Conservation (phyloP, 2,888 invertebrate species). For the Macrosoma leucophasiata region DNA sequence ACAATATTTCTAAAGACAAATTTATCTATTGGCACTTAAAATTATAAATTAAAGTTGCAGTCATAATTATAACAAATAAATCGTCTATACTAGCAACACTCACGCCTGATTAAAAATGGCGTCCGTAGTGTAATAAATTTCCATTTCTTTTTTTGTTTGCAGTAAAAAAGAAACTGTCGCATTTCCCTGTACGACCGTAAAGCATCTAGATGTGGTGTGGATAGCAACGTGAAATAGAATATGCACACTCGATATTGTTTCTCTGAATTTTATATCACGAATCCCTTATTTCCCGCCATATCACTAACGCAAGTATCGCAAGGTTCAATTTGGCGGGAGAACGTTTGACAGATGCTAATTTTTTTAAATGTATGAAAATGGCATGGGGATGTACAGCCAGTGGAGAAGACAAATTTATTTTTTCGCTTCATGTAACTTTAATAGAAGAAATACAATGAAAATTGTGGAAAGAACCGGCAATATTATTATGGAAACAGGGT, state of each 20-base stretch:
- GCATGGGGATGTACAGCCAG: constrained; percentile 4
- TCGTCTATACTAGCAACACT: constrained; percentile 24
- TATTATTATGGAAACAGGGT: no score
- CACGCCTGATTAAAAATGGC: constrained; percentile 39
- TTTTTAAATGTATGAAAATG: constrained; percentile 1
- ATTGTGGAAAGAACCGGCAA: no score
- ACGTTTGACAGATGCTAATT: constrained; percentile 18
- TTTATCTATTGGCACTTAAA: no score
- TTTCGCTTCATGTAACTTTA: no score
- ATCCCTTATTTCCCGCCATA: constrained; percentile 29
- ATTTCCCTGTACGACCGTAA: constrained; percentile 65
- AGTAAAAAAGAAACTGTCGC: constrained; percentile 51
- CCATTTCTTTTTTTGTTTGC: constrained; percentile 40
- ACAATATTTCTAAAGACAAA: no score
- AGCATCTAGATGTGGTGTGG: constrained; percentile 50
- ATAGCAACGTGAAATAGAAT: constrained; percentile 52
- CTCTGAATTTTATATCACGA: constrained; percentile 65
- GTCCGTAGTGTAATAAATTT: constrained; percentile 43
- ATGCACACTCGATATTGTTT: constrained; percentile 69
- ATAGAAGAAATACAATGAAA: no score
- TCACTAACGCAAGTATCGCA: no score
- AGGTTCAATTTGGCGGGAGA: constrained; percentile 34
- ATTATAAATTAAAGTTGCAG: no score
- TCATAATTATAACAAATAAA: no score
- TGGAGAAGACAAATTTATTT: no score